phyloP scores from a whole-genome alignment of 92 coral and sea anemone genomes.

The Epizoanthus stellaris region DNA sequence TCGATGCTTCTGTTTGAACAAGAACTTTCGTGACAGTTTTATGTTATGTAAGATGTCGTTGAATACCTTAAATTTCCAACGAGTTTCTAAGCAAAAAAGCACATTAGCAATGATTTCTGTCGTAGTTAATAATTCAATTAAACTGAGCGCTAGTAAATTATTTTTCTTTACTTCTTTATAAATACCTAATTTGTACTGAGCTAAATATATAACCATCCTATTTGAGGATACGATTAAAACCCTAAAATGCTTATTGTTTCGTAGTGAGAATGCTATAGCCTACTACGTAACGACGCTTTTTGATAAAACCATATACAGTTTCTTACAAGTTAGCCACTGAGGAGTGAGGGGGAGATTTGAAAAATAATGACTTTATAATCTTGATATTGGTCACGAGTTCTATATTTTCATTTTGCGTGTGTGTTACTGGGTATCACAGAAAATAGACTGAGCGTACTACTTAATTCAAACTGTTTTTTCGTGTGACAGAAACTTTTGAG shows the following conservation, averaged over 20 bases:
- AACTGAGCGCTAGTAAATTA: background rate
- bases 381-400: constrained; percentile 4
- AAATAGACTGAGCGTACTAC: background rate
- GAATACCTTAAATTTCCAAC: too few relatives aligned
- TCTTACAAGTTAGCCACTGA: background rate
- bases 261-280: background rate
- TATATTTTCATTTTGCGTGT: background rate
- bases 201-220: background rate
- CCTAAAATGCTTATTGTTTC: background rate
- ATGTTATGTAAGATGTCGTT: too few relatives aligned
- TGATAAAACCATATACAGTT: background rate
- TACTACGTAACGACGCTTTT: background rate
- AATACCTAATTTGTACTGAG: too few relatives aligned
- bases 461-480: too few relatives aligned
- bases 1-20: background rate
- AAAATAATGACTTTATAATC: background rate
- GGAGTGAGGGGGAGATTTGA: background rate
- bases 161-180: too few relatives aligned
- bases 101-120: background rate
- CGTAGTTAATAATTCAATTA: background rate
- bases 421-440: constrained; percentile 4
- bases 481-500: background rate
- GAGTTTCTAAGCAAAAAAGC: too few relatives aligned
- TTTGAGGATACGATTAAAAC: background rate
- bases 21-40: background rate